phyloP scores from a whole-genome alignment of 2,797 vertebrate species.

The Hippopotamyrus pictus region DNA sequence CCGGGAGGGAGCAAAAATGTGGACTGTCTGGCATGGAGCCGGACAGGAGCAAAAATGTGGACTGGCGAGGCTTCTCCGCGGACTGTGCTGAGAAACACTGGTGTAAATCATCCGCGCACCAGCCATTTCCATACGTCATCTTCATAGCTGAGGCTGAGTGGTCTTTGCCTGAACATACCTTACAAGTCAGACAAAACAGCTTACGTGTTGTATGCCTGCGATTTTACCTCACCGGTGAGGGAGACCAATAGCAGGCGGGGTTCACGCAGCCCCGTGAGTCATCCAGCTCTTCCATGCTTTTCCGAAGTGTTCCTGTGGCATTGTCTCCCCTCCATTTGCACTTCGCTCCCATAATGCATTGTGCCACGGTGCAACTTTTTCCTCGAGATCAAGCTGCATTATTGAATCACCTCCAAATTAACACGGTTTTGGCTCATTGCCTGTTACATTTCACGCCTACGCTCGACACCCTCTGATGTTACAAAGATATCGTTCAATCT shows the following conservation, averaged over 20 bases:
- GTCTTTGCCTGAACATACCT: neutral
- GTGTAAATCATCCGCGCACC: neutral
- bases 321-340: neutral
- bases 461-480: constrained; percentile 2
- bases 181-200: neutral
- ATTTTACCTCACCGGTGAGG: neutral
- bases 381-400: neutral
- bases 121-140: neutral
- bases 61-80: neutral
- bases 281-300: neutral
- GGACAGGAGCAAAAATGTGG: neutral
- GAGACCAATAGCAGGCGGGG: neutral
- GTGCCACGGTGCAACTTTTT: neutral
- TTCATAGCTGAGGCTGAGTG: neutral
- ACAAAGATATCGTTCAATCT: neutral
- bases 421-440: constrained; percentile 7
- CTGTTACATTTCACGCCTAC: constrained; percentile 6
- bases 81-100: neutral
- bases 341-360: neutral
- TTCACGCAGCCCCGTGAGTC: neutral
- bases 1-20: neutral
- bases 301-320: neutral
- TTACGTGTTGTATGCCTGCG: neutral
- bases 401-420: constrained; percentile 13
- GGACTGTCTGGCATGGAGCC: neutral